These are phyloP conservation scores for Galerucella calmariensis DNA, from an alignment of 2,888 invertebrate species.

Conservation along the genomic window DNA sequence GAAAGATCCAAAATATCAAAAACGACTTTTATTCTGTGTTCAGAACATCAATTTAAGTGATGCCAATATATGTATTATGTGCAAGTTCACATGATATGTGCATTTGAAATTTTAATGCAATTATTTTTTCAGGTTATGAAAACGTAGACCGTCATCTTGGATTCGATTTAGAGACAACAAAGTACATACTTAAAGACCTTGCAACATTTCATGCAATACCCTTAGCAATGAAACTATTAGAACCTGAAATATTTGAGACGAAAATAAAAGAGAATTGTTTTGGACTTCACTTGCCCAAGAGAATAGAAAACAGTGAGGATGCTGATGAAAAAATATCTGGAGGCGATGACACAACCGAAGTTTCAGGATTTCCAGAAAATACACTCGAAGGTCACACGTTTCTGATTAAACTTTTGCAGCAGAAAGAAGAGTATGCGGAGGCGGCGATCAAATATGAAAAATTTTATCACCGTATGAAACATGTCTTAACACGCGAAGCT, in stretches of 20 bases:
- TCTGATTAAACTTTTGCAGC: neutral
- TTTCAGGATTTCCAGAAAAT: neutral
- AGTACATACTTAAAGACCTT: slow-evolving; percentile 64
- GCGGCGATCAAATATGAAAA: neutral
- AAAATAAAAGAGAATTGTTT: slow-evolving; percentile 52
- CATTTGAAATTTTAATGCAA: too few relatives aligned
- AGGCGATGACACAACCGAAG: neutral
- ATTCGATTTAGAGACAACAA: slow-evolving; percentile 66
- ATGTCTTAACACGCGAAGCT: neutral
- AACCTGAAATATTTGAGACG: slow-evolving; percentile 62
- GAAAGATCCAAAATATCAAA: too few relatives aligned
- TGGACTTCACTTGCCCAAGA: neutral
- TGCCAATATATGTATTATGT: too few relatives aligned
- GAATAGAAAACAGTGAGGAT: neutral
- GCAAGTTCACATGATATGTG: too few relatives aligned
- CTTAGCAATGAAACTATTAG: slow-evolving; percentile 66
- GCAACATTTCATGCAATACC: slow-evolving; percentile 70
- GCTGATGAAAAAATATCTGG: neutral
- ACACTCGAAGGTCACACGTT: neutral
- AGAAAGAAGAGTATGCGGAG: neutral
- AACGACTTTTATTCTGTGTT: too few relatives aligned
- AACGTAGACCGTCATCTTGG: slow-evolving; percentile 66
- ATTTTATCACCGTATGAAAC: neutral
- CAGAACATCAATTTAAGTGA: too few relatives aligned
- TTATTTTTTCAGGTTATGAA: slow-evolving; percentile 60